Conservation (phyloP, 2,888 invertebrate genomes). For the Aphidoletes aphidimyza region DNA sequence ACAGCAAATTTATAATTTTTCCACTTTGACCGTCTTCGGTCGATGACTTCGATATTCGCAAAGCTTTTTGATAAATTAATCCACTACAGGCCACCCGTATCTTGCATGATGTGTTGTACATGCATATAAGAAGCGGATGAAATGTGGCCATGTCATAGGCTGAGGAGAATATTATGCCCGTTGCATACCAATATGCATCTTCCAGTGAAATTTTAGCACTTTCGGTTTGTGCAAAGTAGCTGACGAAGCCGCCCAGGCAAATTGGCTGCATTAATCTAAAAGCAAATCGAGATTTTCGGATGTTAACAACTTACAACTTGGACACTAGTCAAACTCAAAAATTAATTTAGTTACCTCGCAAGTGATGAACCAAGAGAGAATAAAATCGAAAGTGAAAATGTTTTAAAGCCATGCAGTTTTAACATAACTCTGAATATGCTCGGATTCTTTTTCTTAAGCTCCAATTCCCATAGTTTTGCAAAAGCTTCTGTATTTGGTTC, state of each 20-base stretch:
- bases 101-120: slow-evolving; percentile 77
- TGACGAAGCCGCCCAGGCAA: slow-evolving; percentile 74
- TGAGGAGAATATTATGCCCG: slow-evolving; percentile 72
- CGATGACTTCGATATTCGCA: slow-evolving; percentile 80
- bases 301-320: no score
- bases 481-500: background rate
- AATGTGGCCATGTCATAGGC: slow-evolving; percentile 71
- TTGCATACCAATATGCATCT: no score
- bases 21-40: slow-evolving; percentile 84
- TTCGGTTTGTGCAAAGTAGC: slow-evolving; percentile 71
- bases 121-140: slow-evolving; percentile 79
- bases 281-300: no score
- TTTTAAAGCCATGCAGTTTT: background rate
- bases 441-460: background rate
- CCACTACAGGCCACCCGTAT: slow-evolving; percentile 77
- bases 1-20: slow-evolving; percentile 86
- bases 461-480: background rate
- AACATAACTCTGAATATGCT: background rate
- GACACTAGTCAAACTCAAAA: no score
- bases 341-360: background rate
- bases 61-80: slow-evolving; percentile 61
- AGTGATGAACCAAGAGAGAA: background rate
- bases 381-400: background rate
- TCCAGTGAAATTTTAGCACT: slow-evolving; percentile 66
- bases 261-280: slow-evolving; percentile 73